Percentiles rank a stretch among this genome's conserved stretches.
phyloP scores from a whole-genome alignment of 2,113 vertebrate species.

The Psilopsiagon aymara region DNA sequence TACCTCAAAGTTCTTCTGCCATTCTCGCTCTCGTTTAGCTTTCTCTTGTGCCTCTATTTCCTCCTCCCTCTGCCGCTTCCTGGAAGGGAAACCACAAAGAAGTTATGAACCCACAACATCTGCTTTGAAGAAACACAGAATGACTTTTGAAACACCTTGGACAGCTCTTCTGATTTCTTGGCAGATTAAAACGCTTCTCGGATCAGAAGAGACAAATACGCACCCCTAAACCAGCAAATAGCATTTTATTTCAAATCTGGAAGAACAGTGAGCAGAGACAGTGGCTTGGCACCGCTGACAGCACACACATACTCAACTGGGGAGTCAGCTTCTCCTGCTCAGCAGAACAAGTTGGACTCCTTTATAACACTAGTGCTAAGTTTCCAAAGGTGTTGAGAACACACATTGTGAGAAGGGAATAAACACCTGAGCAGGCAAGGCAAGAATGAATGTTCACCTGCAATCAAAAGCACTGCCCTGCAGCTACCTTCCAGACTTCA shows the following conservation, averaged over 20 bases:
- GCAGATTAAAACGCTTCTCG: not conserved
- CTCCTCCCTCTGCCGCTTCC: conserved; percentile 96
- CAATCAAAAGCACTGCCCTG: not conserved
- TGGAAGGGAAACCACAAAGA: conserved; percentile 65
- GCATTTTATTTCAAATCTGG: not conserved
- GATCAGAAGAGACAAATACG: not conserved
- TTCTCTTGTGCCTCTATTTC: conserved; percentile 96
- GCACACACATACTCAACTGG: not conserved
- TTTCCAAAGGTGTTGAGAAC: not conserved
- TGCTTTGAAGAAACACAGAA: not conserved
- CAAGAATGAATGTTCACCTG: not conserved
- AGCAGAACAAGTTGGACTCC: not conserved
- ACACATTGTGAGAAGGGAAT: not conserved
- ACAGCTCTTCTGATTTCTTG: not conserved
- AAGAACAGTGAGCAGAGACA: not conserved
- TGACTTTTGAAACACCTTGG: not conserved
- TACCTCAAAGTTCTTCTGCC: conserved; percentile 99
- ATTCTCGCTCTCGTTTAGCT: conserved; percentile 93
- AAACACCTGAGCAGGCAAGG: not conserved
- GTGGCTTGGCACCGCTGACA: not conserved
- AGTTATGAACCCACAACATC: not conserved
- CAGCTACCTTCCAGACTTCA: not conserved
- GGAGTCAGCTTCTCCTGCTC: not conserved
- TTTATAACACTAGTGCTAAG: not conserved
- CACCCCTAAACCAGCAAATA: not conserved